Evolutionary conservation across 2,888 invertebrate genomes (phyloP).

Genomic region (Drosophila kuntzei): DNA sequence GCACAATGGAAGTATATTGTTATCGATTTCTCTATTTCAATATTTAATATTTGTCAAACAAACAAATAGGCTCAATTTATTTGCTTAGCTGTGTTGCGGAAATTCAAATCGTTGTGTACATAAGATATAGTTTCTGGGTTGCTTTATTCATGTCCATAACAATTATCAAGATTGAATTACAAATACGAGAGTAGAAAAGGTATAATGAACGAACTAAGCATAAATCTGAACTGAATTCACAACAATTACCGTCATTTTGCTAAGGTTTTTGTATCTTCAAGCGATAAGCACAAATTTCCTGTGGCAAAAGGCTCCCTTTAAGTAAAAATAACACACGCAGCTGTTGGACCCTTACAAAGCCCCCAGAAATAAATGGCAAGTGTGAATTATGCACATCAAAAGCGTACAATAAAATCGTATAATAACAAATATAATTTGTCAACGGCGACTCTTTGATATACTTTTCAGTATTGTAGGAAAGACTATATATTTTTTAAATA

Average conservation of each 20-base stretch:
- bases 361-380: slow-evolving; percentile 10
- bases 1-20: slow-evolving; percentile 21
- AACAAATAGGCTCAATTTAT: slow-evolving; percentile 30
- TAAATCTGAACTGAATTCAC: slow-evolving; percentile 30
- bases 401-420: slow-evolving; percentile 10
- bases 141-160: slow-evolving; percentile 12
- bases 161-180: slow-evolving; percentile 59
- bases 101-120: slow-evolving; percentile 33
- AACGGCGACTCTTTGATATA: slow-evolving; percentile 3
- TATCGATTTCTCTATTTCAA: slow-evolving; percentile 9
- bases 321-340: slow-evolving; percentile 30
- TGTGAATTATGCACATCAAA: slow-evolving; percentile 18
- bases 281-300: slow-evolving; percentile 54
- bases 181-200: slow-evolving; percentile 24
- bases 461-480: background rate
- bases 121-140: slow-evolving; percentile 44
- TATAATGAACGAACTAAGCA: slow-evolving; percentile 21
- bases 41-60: slow-evolving; percentile 25
- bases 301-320: slow-evolving; percentile 30
- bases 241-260: slow-evolving; percentile 53
- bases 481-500: background rate
- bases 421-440: background rate
- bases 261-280: slow-evolving; percentile 17
- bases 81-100: slow-evolving; percentile 58
- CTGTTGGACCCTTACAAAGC: slow-evolving; percentile 20